Percentiles rank a stretch among this genome's conserved stretches.
phyloP scores from a whole-genome alignment of 2,888 invertebrate genomes.

The Apodemia zela region DNA sequence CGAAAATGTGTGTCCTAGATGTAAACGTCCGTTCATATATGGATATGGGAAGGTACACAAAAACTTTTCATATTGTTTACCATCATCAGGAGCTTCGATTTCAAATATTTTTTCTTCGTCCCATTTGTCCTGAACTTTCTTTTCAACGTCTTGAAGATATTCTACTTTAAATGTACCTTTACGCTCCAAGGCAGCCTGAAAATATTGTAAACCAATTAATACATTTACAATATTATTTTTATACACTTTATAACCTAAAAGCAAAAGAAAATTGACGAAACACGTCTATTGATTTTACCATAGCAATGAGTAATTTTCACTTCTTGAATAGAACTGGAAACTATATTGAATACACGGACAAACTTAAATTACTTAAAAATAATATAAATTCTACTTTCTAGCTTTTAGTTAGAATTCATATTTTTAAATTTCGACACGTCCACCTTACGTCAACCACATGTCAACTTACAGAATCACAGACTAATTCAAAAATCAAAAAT shows the following conservation, averaged over 20 bases:
- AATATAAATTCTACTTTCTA: not conserved
- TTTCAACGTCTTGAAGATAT: slow-evolving; percentile 94
- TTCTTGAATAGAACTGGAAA: not conserved
- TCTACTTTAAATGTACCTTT: slow-evolving; percentile 98
- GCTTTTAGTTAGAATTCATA: no score
- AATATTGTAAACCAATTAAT: slow-evolving; percentile 31
- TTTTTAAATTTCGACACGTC: slow-evolving; percentile 5
- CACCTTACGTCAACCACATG: not conserved
- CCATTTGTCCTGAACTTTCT: slow-evolving; percentile 93
- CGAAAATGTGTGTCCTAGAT: slow-evolving; percentile 98
- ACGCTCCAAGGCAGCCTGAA: slow-evolving; percentile 71
- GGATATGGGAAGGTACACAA: slow-evolving; percentile 98
- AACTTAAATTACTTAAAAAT: not conserved
- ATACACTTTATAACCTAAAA: not conserved
- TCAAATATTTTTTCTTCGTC: slow-evolving; percentile 89
- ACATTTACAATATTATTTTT: not conserved
- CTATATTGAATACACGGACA: not conserved
- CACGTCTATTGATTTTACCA: not conserved
- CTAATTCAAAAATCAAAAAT: no score
- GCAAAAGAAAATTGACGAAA: not conserved
- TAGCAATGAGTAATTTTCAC: not conserved
- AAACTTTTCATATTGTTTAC: slow-evolving; percentile 88
- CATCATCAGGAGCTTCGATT: slow-evolving; percentile 86
- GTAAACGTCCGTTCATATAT: slow-evolving; percentile 99
- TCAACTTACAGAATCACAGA: not conserved